A percentile compares a stretch with the other conserved stretches of the same genome.
Evolutionary conservation across 2,113 vertebrate species (phyloP).

Genomic region (Candoia aspera): DNA sequence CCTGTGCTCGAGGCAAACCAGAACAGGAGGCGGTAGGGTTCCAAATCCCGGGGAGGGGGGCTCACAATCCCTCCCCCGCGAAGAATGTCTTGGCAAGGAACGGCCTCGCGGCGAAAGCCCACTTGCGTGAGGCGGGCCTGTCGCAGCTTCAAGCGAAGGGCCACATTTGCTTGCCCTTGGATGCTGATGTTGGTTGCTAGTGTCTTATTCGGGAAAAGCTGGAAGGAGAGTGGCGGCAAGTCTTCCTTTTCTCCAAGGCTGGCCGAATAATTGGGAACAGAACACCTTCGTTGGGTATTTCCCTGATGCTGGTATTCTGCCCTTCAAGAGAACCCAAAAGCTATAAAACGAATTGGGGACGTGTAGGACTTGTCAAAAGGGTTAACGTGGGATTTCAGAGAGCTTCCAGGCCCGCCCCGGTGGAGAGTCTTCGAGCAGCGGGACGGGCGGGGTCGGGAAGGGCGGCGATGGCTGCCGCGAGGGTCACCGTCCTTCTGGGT

Average conservation of each 20-base stretch:
- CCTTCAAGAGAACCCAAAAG: neutral
- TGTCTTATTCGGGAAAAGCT: neutral
- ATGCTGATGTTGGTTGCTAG: neutral
- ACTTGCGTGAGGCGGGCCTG: neutral
- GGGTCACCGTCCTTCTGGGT: neutral
- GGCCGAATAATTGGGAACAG: neutral
- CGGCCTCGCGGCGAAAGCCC: neutral
- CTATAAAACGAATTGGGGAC: neutral
- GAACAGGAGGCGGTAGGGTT: neutral
- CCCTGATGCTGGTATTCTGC: neutral
- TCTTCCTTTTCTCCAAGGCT: neutral
- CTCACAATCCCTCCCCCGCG: neutral
- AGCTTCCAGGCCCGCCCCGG: neutral
- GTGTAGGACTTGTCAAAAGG: neutral
- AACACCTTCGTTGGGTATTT: neutral
- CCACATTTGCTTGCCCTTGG: neutral
- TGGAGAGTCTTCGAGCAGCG: neutral
- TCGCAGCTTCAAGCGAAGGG: neutral
- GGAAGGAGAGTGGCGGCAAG: neutral
- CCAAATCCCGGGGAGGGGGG: neutral
- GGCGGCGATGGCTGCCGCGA: neutral
- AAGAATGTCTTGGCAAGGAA: neutral
- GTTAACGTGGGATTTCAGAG: neutral
- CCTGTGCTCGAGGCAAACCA: neutral
- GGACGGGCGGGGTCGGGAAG: neutral